A percentile compares a stretch with the other conserved stretches of the same genome.
These are phyloP conservation scores for Antechinus stuartii DNA, from an alignment of 2,113 vertebrate species.

Conservation along the genomic window DNA sequence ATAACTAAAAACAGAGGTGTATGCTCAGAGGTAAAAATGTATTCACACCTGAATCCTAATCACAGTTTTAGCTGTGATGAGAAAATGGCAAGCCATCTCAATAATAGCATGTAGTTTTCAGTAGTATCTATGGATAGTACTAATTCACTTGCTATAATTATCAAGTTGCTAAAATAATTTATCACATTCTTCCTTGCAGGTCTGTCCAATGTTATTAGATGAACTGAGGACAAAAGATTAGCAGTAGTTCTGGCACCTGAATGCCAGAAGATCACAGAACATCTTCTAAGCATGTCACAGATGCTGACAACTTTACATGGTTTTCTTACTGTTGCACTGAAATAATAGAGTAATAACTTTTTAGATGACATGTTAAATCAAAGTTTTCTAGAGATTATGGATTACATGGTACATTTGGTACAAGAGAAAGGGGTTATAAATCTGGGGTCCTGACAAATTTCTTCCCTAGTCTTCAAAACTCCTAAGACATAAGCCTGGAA, in stretches of 20 bases:
- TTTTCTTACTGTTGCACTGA: constrained; percentile 63
- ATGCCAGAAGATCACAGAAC: constrained; percentile 43
- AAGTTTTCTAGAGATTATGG: constrained; percentile 85
- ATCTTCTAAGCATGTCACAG: constrained; percentile 61
- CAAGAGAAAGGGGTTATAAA: constrained; percentile 82
- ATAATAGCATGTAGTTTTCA: background rate
- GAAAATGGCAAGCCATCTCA: constrained; percentile 1
- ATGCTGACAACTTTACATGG: constrained; percentile 52
- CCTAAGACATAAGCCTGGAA: constrained; percentile 64
- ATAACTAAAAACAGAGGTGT: constrained; percentile 17
- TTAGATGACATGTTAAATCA: constrained; percentile 83
- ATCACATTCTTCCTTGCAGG: background rate
- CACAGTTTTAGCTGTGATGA: constrained; percentile 33
- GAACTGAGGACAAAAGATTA: constrained; percentile 8
- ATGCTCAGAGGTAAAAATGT: constrained; percentile 14
- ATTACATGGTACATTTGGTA: constrained; percentile 83
- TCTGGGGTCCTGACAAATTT: constrained; percentile 80
- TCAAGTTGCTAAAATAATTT: constrained; percentile 10
- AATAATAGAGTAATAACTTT: constrained; percentile 79
- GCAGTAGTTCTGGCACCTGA: constrained; percentile 14
- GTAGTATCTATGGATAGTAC: background rate
- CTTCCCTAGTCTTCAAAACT: constrained; percentile 76
- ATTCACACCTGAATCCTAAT: constrained; percentile 22
- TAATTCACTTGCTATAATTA: background rate
- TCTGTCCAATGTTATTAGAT: background rate